Evolutionary conservation across 2,797 vertebrate species (phyloP).

Genomic region (Fistularia tabacaria): DNA sequence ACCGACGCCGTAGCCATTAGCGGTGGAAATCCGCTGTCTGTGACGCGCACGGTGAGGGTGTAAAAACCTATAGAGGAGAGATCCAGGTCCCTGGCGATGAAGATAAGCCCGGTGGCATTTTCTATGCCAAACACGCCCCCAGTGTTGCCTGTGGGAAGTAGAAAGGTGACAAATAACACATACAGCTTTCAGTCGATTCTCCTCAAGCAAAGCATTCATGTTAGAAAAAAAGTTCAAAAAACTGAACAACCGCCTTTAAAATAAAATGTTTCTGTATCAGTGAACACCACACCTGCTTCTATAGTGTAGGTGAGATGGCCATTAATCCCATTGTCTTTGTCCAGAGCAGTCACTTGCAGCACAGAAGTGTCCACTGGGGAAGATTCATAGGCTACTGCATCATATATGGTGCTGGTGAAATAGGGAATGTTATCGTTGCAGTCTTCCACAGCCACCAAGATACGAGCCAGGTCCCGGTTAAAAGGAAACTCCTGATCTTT

Average conservation of each 20-base stretch:
- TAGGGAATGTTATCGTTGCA: conserved; percentile 91
- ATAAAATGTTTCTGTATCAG: too few relatives aligned
- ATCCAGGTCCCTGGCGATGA: conserved; percentile 85
- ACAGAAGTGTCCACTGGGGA: conserved; percentile 82
- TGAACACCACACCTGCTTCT: conserved; percentile 84
- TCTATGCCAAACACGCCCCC: conserved; percentile 86
- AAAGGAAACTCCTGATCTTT: conserved; percentile 97
- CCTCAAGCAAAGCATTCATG: too few relatives aligned
- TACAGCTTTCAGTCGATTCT: too few relatives aligned
- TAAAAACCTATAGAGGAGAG: conserved; percentile 82
- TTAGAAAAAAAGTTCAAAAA: too few relatives aligned
- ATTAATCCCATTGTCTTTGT: conserved; percentile 91
- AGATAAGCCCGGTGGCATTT: conserved; percentile 86
- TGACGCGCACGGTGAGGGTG: conserved; percentile 85
- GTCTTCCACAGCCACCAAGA: conserved; percentile 88
- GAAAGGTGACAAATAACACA: conserved; percentile 11
- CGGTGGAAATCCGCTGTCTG: conserved; percentile 85
- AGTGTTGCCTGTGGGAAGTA: conserved; percentile 82
- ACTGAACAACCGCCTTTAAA: too few relatives aligned
- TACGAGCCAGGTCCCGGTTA: conserved; percentile 88
- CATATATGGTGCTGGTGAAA: conserved; percentile 88
- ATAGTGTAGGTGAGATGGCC: conserved; percentile 86
- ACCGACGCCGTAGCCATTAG: conserved; percentile 85
- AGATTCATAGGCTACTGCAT: conserved; percentile 85
- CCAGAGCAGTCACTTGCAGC: conserved; percentile 87